Evolutionary conservation across 2,888 invertebrate species (phyloP).

Genomic region (Agrochola circellaris): DNA sequence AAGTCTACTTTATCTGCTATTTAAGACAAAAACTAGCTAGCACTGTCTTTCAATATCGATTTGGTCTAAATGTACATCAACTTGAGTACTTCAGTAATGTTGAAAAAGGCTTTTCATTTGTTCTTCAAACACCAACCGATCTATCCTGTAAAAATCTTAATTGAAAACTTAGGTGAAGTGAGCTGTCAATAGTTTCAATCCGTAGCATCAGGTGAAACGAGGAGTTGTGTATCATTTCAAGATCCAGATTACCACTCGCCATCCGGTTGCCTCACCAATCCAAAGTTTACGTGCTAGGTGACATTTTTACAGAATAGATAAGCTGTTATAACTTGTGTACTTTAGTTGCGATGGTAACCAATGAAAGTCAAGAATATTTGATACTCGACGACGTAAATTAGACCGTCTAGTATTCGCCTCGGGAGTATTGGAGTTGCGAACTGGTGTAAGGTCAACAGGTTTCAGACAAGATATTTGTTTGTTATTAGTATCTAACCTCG

Average conservation of each 20-base stretch:
- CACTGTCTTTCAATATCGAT: background rate
- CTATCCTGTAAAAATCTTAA: too few species aligned
- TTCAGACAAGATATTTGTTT: constrained; percentile 31
- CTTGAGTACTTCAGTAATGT: background rate
- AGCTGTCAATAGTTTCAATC: too few species aligned
- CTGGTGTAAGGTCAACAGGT: constrained; percentile 44
- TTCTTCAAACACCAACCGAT: background rate
- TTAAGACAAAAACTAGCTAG: background rate
- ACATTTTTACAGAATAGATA: background rate
- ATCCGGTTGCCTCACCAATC: too few species aligned
- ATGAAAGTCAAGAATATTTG: constrained; percentile 23
- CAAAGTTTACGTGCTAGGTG: too few species aligned
- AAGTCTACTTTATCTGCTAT: constrained; percentile 2
- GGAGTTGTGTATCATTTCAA: too few species aligned
- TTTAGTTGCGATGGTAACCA: constrained; percentile 16
- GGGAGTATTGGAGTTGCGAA: constrained; percentile 23
- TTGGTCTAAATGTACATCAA: background rate
- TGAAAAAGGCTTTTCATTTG: too few species aligned
- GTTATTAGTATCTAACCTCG: constrained; percentile 19
- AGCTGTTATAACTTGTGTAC: background rate
- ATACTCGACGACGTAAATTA: constrained; percentile 25
- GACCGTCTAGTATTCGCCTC: constrained; percentile 29
- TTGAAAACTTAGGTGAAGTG: too few species aligned
- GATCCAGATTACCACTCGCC: too few species aligned
- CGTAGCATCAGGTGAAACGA: too few species aligned